Conservation (phyloP, 2,888 invertebrate genomes). For the Perizoma affinitatum region DNA sequence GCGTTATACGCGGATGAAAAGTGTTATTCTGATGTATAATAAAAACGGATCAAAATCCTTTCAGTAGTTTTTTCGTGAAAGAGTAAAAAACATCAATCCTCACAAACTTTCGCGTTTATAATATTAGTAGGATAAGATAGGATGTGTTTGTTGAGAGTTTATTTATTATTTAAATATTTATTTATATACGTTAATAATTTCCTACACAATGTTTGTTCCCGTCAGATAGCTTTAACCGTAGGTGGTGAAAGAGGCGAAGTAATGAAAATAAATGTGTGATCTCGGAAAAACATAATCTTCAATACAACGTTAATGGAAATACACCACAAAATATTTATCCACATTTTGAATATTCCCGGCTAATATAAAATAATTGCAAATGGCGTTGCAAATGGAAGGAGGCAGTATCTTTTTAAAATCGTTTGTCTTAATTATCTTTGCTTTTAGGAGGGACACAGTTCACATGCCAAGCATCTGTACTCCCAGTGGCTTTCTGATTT, state of each 20-base stretch:
- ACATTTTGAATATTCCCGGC: constrained; percentile 12
- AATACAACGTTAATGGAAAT: constrained; percentile 16
- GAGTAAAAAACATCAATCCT: too few relatives aligned
- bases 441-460: constrained; percentile 7
- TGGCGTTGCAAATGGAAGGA: constrained; percentile 15
- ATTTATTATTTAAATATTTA: too few relatives aligned
- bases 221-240: background rate
- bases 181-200: too few relatives aligned
- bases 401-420: constrained; percentile 20
- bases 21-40: too few relatives aligned
- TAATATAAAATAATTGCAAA: constrained; percentile 29
- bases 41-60: too few relatives aligned
- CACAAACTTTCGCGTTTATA: too few relatives aligned
- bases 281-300: constrained; percentile 18
- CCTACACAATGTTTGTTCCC: background rate
- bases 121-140: too few relatives aligned
- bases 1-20: too few relatives aligned
- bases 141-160: too few relatives aligned
- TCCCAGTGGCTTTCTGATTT: background rate
- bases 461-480: background rate
- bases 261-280: constrained; percentile 1
- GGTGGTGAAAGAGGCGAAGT: background rate
- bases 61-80: too few relatives aligned
- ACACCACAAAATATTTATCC: constrained; percentile 14
- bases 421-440: constrained; percentile 25